Conservation (phyloP, 2,888 invertebrate genomes). For the Pristionchus arcanus region DNA sequence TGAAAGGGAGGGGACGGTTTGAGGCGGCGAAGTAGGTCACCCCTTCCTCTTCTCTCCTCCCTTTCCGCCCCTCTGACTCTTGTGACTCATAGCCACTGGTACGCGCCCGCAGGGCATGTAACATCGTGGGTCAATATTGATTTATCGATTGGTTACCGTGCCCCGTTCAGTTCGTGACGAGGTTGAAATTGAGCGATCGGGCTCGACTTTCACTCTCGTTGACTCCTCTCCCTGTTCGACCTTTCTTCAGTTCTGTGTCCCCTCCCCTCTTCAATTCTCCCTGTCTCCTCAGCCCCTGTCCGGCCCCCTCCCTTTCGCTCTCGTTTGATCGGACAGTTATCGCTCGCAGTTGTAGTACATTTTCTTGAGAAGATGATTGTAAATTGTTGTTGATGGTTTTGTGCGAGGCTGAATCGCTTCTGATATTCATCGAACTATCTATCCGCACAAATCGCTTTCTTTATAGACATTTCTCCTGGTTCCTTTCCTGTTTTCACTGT, state of each 20-base stretch:
- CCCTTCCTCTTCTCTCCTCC: not conserved
- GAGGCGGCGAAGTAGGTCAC: slow-evolving; percentile 29
- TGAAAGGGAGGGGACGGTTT: not conserved
- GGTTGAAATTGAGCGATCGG: not conserved
- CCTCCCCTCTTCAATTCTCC: not conserved
- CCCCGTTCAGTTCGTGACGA: not conserved
- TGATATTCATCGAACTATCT: too few species aligned
- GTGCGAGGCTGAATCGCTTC: too few species aligned
- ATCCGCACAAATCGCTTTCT: too few species aligned
- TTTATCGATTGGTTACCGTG: not conserved
- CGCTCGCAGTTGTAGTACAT: not conserved
- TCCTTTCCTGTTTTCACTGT: too few species aligned
- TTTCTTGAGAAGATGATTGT: not conserved
- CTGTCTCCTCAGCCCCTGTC: not conserved
- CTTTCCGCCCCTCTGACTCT: not conserved
- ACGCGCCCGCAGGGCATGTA: not conserved
- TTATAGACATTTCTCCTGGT: too few species aligned
- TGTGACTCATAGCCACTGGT: slow-evolving; percentile 1
- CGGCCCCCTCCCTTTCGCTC: not conserved
- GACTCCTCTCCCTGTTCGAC: not conserved
- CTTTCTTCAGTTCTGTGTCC: not conserved
- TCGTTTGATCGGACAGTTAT: not conserved
- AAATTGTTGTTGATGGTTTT: too few species aligned
- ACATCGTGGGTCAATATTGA: not conserved
- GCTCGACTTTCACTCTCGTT: slow-evolving; percentile 31